phyloP scores from a whole-genome alignment of 2,888 invertebrate species.

The Drosophila phalerata region DNA sequence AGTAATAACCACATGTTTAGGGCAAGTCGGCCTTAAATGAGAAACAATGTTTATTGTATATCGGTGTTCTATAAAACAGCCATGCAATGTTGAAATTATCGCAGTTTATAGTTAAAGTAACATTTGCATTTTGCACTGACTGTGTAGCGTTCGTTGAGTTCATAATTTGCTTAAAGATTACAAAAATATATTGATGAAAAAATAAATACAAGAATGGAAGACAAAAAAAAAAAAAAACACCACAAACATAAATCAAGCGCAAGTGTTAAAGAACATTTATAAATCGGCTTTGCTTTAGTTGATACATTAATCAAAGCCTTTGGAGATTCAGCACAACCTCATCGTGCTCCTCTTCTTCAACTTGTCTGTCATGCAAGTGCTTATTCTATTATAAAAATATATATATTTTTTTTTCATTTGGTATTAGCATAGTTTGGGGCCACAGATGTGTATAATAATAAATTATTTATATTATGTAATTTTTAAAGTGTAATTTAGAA shows the following conservation, averaged over 20 bases:
- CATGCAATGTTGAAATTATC: conserved; percentile 7
- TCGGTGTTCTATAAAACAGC: conserved; percentile 3
- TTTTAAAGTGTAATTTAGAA: conserved; percentile 58
- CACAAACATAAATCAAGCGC: conserved; percentile 5
- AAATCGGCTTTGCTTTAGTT: conserved; percentile 31
- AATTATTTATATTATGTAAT: conserved; percentile 58
- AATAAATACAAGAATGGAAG: conserved; percentile 10
- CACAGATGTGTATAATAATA: conserved; percentile 64
- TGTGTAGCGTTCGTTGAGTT: conserved; percentile 25
- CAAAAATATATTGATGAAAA: conserved; percentile 12
- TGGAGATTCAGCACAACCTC: background rate
- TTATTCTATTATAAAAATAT: conserved; percentile 32
- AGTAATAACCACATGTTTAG: conserved; percentile 18
- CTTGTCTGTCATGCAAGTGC: conserved; percentile 28
- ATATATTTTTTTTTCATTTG: conserved; percentile 30
- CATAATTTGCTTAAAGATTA: conserved; percentile 18
- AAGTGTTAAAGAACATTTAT: conserved; percentile 17
- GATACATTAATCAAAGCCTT: conserved; percentile 4
- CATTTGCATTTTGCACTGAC: conserved; percentile 20
- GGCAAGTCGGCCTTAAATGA: conserved; percentile 6
- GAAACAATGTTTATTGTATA: background rate
- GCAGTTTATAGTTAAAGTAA: conserved; percentile 7
- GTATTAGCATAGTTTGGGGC: conserved; percentile 40
- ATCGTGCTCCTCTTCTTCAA: conserved; percentile 1
- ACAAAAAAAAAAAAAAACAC: conserved; percentile 11